Evolutionary conservation across 2,797 vertebrate genomes (phyloP), one percentile per base, ranked within the genome.

Genomic region (Enoplosus armatus): DNA sequence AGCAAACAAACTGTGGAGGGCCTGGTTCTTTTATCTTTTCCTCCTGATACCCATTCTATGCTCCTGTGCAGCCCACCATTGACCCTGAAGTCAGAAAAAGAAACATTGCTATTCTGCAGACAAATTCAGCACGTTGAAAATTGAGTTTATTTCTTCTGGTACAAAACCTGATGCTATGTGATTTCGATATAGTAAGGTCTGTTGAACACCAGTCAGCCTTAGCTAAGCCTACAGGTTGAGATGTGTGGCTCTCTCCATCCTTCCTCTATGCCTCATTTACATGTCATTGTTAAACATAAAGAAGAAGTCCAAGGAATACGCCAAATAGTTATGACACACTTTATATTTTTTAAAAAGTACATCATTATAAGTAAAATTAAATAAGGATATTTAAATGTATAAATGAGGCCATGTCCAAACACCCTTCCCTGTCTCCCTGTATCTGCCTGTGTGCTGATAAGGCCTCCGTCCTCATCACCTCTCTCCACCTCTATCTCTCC

Each of bases 1-100:
- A 89, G 89, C 88, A 82, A 85, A 79, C 92, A 91, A 90, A 85
- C 78, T 51, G 60, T 73, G 56, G 61, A 77, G 48, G 66, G 69
- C 47, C 67, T 61, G 37, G 18, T 77, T 63, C 66, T 75, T 80
- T 89, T 90, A 85, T 90, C 84, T 78, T 37, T 63, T 39, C 55
- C 72, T 84, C 41, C 84, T 70, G 84, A 85, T 84, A 87, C 79
- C 75, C 76, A 59, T 86, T 85, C 77, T 61, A 1, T 73, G 75
- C 68, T 73, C 62, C 50, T 71, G 53, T 77, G 78, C 73, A 72
- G 60, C 74, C 81, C 83, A 63, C 72, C 47, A 29, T 72, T 77
- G 78, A 89, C 77, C 75, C 59, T 15, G 45, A 71, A 75, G 75
- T 61, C 65, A 59, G 64, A 72, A 86, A 67, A 31, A 63, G 71